Evolutionary conservation across 2,888 invertebrate species (phyloP), one percentile per base, ranked within the genome.

Genomic region (Ferrisia virgata): DNA sequence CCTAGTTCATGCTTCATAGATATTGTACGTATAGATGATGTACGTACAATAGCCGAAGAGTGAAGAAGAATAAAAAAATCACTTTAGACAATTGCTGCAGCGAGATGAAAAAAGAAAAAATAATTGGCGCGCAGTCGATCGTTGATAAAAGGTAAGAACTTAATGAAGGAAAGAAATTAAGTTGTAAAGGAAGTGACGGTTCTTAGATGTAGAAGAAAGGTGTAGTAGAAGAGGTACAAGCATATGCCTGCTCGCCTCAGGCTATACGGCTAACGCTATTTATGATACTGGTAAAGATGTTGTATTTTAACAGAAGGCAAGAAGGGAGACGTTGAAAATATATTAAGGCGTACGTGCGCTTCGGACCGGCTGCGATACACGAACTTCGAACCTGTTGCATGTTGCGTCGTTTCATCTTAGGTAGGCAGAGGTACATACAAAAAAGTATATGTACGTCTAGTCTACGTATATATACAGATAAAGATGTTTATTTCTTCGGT

Each of bases 171-270:
- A 64, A 82, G 82, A 82, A 69, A 82, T 82, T 82, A 82, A 82
- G 82, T 82, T 82, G 82, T 82, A 58, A 82, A 82, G 82, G 82
- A 82, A 82, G 82, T 82, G 82, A 82, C 82, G 82, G 64, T 82
- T 82, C 33, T 6, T 9, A 79, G 79, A 79, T 79, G n/a, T 18
- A 36, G 18, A 76, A 43, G 25, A 43, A 43, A 43, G 22, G 18
- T 13, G 11, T 25, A n/a, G 22, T 22, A 13, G 40, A 25, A 79
- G 79, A 8, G 79, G 39, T 39, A 79, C 39, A 25, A 43, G 79
- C 79, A 40, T 40, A 79, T 79, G 79, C 79, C 40, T 28, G 79
- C 43, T 79, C 40, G 40, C 82, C 25, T 82, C n/a, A 13, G 82
- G 53, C 82, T 53, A 82, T 39, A 69, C 39, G 15, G 69, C 82